Evolutionary conservation across 2,113 vertebrate genomes (phyloP).

Genomic region (Brachyhypopomus occidentalis): DNA sequence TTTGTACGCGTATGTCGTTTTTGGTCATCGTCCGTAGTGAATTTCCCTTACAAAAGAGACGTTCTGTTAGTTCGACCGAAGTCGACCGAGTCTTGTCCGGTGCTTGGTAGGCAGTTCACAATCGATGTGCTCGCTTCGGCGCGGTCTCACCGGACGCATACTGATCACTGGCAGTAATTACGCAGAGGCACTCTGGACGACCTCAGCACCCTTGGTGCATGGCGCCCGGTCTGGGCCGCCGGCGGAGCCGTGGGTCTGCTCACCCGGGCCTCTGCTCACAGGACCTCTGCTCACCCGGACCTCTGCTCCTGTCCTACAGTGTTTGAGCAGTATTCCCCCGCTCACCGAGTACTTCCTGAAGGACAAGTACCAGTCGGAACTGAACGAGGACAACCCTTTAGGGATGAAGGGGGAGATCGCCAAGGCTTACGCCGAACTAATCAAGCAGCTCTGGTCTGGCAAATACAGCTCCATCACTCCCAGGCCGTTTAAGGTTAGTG

Average conservation of each 20-base stretch:
- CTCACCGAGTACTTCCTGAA: conserved; percentile 97
- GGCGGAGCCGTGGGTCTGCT: background rate
- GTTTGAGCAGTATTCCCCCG: conserved; percentile 95
- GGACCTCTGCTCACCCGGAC: background rate
- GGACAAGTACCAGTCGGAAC: conserved; percentile 92
- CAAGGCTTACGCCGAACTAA: conserved; percentile 91
- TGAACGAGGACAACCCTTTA: conserved; percentile 97
- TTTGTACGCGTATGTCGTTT: no score
- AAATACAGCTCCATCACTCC: conserved; percentile 97
- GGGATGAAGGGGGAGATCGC: conserved; percentile 99
- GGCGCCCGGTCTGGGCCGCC: no score
- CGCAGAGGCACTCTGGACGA: background rate
- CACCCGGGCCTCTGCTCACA: conserved; percentile 29
- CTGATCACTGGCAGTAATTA: background rate
- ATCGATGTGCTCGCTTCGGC: conserved; percentile 7
- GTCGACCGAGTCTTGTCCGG: background rate
- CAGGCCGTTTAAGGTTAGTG: conserved; percentile 91
- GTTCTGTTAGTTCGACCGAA: background rate
- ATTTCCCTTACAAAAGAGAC: background rate
- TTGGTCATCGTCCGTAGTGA: background rate
- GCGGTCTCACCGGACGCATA: background rate
- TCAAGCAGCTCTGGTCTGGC: conserved; percentile 96
- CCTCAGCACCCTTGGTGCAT: background rate
- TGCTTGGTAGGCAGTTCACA: background rate
- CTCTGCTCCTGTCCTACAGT: conserved; percentile 75